Conservation (phyloP, 2,113 vertebrate species). For the Gymnorhina tibicen region DNA sequence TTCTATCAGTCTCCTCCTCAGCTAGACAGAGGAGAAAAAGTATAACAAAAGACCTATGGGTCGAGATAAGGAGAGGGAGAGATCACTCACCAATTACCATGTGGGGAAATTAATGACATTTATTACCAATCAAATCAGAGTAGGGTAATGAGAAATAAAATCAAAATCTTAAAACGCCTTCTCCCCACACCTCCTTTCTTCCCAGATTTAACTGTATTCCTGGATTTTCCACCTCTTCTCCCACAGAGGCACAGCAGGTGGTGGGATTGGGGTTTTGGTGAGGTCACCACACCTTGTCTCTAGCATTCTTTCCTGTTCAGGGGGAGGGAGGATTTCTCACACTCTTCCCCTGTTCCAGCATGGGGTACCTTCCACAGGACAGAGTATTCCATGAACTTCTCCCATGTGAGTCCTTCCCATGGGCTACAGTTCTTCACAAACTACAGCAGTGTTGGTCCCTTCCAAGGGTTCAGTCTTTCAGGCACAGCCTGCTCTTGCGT, state of each 20-base stretch:
- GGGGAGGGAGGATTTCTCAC: neutral
- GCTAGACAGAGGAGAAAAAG: neutral
- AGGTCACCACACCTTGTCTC: neutral
- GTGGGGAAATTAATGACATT: neutral
- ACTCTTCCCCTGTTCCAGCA: neutral
- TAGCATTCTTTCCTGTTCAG: neutral
- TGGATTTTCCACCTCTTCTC: neutral
- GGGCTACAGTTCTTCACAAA: neutral
- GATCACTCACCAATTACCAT: rapidly evolving
- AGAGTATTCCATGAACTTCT: neutral
- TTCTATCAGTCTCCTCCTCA: neutral
- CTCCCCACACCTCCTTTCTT: neutral
- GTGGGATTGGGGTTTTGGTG: neutral
- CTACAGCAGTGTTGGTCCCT: neutral
- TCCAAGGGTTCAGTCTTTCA: neutral
- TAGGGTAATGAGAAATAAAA: neutral
- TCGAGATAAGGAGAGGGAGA: neutral
- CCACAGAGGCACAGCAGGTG: neutral
- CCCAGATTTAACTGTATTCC: neutral
- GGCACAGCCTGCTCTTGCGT: neutral
- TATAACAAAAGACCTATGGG: neutral
- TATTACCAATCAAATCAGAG: neutral
- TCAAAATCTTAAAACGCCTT: neutral
- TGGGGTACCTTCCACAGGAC: neutral
- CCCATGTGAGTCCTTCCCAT: neutral